phyloP scores from a whole-genome alignment of 53 echinoderm and acorn worm species.

The Zoroaster sp. region DNA sequence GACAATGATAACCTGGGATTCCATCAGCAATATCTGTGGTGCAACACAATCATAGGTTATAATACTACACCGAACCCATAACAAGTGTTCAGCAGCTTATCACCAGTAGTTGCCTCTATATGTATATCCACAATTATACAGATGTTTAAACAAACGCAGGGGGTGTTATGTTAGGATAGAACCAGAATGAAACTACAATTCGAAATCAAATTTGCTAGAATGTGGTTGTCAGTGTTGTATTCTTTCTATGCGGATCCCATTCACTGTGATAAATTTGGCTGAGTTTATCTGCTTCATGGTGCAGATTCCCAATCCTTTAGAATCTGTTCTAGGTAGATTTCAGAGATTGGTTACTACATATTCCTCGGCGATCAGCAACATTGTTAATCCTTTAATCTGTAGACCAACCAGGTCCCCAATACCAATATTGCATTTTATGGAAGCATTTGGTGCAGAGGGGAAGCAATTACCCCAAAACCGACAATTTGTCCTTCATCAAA shows the following conservation, averaged over 20 bases:
- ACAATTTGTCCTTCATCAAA: neutral
- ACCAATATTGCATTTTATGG: neutral
- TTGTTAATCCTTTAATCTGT: slow-evolving; percentile 17
- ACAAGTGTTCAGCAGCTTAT: neutral
- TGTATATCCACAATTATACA: neutral
- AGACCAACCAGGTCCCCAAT: slow-evolving; percentile 1
- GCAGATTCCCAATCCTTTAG: neutral
- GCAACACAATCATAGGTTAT: neutral
- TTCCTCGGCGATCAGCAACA: neutral
- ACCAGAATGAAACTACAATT: neutral
- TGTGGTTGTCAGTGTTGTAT: slow-evolving; percentile 9
- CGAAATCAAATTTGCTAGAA: slow-evolving; percentile 5
- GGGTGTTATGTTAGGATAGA: neutral
- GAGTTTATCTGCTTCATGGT: neutral
- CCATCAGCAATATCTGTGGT: neutral
- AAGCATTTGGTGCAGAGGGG: neutral
- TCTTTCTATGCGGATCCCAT: slow-evolving; percentile 23
- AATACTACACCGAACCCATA: neutral
- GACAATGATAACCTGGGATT: neutral
- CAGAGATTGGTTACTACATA: neutral
- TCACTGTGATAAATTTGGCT: neutral
- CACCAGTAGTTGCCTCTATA: neutral
- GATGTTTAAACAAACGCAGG: neutral
- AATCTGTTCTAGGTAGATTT: neutral
- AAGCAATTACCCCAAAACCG: neutral